These are phyloP conservation scores for Pristionchus arcanus DNA, from an alignment of 2,888 invertebrate genomes.

Conservation along the genomic window DNA sequence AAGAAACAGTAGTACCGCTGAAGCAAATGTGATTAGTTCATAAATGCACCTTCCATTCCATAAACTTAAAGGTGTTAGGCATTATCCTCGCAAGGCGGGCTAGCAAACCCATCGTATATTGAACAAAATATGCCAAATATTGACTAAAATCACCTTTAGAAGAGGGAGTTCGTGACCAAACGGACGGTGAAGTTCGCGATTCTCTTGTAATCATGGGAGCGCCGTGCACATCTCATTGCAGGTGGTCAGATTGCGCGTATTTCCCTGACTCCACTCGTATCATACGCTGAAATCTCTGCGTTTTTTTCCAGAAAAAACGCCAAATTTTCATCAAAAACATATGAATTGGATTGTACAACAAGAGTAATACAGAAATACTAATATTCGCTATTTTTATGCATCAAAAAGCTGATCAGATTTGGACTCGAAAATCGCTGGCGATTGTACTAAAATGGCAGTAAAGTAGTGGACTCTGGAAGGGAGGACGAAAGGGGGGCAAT, in stretches of 20 bases:
- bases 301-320: no score
- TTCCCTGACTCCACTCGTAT: not conserved
- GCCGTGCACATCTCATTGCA: conserved; percentile 25
- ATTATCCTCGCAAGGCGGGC: no score
- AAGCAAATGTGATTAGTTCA: not conserved
- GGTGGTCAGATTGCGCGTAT: not conserved
- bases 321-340: no score
- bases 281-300: not conserved
- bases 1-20: not conserved
- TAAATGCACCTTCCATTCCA: not conserved
- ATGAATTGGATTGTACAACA: no score
- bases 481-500: conserved; percentile 6
- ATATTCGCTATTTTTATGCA: no score
- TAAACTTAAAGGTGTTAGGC: no score
- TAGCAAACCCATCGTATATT: no score
- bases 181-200: conserved; percentile 31
- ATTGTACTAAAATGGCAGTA: conserved; percentile 42
- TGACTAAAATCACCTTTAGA: not conserved
- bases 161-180: not conserved
- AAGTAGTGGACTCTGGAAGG: conserved; percentile 39
- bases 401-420: no score
- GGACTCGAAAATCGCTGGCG: not conserved
- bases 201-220: conserved; percentile 44
- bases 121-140: not conserved
- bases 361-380: no score